A percentile compares a stretch with the other conserved stretches of the same genome.
phyloP scores from a whole-genome alignment of 92 coral and sea anemone species.

The Meandrina meandrites region DNA sequence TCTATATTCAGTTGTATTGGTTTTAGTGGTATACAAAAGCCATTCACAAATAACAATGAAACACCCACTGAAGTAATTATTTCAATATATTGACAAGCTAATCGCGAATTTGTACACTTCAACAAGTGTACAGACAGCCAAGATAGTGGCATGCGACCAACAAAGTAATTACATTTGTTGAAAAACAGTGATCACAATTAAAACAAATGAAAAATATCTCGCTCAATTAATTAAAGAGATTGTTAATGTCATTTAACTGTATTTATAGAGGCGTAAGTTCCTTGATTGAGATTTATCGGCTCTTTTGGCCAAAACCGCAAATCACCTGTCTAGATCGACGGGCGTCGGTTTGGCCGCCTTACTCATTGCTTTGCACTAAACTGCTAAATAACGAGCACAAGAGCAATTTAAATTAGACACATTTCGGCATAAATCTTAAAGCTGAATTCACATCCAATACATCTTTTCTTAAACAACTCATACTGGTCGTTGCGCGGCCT shows the following conservation, averaged over 20 bases:
- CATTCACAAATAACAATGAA: background rate
- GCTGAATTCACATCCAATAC: background rate
- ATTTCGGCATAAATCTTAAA: background rate
- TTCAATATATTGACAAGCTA: background rate
- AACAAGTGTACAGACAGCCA: background rate
- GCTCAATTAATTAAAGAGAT: background rate
- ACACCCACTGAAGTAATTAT: background rate
- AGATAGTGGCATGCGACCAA: background rate
- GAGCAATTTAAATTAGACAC: background rate
- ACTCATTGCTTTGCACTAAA: background rate
- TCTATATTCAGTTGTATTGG: background rate
- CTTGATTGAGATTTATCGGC: background rate
- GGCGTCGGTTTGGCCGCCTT: background rate
- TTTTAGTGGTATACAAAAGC: no score
- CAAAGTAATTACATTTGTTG: background rate
- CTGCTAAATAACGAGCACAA: background rate
- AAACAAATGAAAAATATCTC: background rate
- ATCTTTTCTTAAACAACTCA: background rate
- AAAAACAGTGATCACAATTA: background rate
- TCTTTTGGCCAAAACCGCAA: background rate
- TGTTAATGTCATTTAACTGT: background rate
- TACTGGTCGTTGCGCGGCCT: background rate
- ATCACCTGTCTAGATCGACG: background rate
- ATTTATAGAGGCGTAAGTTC: background rate
- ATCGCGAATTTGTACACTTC: background rate